Evolutionary conservation across 2,888 invertebrate genomes (phyloP).

Genomic region (Antheraea assamensis): DNA sequence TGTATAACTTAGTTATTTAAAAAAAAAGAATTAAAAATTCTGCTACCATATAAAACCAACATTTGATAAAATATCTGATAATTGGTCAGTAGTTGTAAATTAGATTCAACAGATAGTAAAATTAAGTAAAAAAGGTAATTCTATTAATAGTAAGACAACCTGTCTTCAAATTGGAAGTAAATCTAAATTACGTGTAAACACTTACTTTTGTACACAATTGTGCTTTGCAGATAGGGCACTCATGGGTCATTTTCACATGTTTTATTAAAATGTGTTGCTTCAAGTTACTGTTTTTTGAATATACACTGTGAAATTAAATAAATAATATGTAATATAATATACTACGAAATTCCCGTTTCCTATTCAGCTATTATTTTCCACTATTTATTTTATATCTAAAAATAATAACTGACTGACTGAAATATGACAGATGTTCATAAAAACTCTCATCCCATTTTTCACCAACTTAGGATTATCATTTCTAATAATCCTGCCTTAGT

Average conservation of each 20-base stretch:
- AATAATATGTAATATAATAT: neutral
- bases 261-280: slow-evolving; percentile 76
- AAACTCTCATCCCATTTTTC: too few relatives aligned
- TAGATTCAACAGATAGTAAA: neutral
- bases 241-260: slow-evolving; percentile 74
- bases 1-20: neutral
- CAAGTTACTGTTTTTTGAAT: slow-evolving; percentile 80
- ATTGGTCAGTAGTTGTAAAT: neutral
- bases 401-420: too few relatives aligned
- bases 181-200: neutral
- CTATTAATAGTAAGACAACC: neutral
- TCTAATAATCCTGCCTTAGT: too few relatives aligned
- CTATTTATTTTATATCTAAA: too few relatives aligned
- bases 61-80: neutral
- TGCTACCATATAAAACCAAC: neutral
- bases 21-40: neutral
- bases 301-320: slow-evolving; percentile 59
- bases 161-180: neutral
- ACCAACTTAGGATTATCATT: too few relatives aligned
- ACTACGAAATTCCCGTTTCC: too few relatives aligned
- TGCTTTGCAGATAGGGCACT: slow-evolving; percentile 66
- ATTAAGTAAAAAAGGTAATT: neutral
- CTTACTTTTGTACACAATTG: slow-evolving; percentile 65
- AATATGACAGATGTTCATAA: too few relatives aligned
- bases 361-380: too few relatives aligned